Evolutionary conservation across 1,140 invertebrate species (phyloP), one percentile per base, ranked within the genome.

Genomic region (Diabrotica undecimpunctata): DNA sequence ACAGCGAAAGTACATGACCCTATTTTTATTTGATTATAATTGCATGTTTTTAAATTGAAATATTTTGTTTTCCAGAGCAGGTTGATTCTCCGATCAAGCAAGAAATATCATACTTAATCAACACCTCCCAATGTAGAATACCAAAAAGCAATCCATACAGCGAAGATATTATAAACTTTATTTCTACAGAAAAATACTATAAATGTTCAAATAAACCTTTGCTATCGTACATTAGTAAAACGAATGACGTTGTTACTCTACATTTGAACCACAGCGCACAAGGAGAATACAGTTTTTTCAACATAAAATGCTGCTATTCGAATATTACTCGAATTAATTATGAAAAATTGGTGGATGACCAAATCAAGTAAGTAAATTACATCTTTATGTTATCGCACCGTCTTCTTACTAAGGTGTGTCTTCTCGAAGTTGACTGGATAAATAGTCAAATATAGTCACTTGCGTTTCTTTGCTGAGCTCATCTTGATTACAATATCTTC

Each of bases 291-390:
- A 71, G 62, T 37, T 14, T 9, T 36, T 62, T 59, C 8, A 46
- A 39, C n/a, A 61, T 74, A 6, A 60, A 25, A 35, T 74, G 73
- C 61, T 74, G 73, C 58, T 74, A 73, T 65, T 72, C 71, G 5
- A 62, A 70, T 39, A 66, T 74, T 37, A 66, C 60, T 11, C 65
- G 73, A 66, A 61, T 58, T 52, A 64, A 67, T 62, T 54, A 66
- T 38, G 58, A 60, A 8, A 63, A 61, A 36, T 41, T 62, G 9
- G 51, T 58, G 14, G 69, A 74, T 55, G 41, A 63, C 36, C 46
- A 35, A 36, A 61, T 73, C 38, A 61, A 38, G 70, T 74, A 71
- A 64, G 68, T 69, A 55, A 7, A 7, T 9, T 10, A 2, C 10
- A 66, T 46, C 53, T 62, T 39, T n/a, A n/a, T n/a, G n/a, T n/a